phyloP scores from a whole-genome alignment of 2,113 vertebrate genomes.

The cattle (Bos taurus) region DNA sequence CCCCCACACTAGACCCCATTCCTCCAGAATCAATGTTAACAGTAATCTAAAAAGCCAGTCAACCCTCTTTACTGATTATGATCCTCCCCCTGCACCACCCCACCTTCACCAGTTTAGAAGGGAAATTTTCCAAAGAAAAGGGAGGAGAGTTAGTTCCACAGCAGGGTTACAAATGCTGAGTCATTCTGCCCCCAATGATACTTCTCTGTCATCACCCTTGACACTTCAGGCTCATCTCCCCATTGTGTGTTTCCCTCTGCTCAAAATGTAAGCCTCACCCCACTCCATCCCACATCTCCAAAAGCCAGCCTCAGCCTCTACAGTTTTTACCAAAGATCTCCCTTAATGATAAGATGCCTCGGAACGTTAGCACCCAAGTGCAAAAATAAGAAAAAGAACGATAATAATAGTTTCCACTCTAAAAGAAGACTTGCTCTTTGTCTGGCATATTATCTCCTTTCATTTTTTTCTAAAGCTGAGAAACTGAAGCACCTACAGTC shows the following conservation, averaged over 20 bases:
- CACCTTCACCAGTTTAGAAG: neutral
- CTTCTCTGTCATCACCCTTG: neutral
- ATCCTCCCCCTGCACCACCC: neutral
- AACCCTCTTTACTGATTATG: neutral
- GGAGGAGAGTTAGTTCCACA: neutral
- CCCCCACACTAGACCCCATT: neutral
- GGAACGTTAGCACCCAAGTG: neutral
- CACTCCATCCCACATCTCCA: neutral
- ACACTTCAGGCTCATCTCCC: neutral
- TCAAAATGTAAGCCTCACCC: neutral
- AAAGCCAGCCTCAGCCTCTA: neutral
- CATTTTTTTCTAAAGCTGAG: neutral
- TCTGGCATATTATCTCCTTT: neutral
- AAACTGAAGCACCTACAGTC: neutral
- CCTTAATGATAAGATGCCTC: neutral
- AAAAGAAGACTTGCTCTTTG: neutral
- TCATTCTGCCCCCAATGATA: neutral
- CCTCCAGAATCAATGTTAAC: neutral
- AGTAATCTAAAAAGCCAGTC: neutral
- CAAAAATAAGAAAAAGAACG: slow-evolving; percentile 14
- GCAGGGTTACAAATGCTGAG: neutral
- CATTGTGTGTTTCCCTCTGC: neutral
- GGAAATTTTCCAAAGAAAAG: neutral
- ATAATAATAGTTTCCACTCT: neutral
- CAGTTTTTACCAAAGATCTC: neutral